phyloP scores from a whole-genome alignment of 2,113 vertebrate genomes.

The Hippocampus comes region DNA sequence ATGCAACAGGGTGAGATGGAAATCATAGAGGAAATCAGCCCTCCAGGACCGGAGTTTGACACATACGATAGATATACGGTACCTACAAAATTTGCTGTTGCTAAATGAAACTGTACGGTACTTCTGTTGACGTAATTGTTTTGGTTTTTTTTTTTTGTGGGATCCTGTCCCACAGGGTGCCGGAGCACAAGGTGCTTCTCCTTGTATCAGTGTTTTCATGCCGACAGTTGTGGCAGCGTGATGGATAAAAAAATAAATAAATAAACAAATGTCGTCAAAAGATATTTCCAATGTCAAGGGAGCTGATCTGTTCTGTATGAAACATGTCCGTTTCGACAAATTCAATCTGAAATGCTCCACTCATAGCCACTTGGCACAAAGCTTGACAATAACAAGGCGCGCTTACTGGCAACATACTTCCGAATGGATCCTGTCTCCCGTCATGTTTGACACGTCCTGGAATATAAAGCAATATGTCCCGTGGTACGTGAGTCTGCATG shows the following conservation, averaged over 20 bases:
- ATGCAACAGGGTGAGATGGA: too few species aligned
- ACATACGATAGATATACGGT: too few species aligned
- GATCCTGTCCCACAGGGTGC: slow-evolving; percentile 5
- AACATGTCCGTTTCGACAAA: background rate
- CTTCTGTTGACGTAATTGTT: slow-evolving; percentile 22
- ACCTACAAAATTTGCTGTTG: background rate
- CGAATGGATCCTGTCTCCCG: background rate
- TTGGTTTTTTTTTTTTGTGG: slow-evolving; percentile 12
- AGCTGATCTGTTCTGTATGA: slow-evolving; percentile 1
- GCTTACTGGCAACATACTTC: slow-evolving; percentile 9
- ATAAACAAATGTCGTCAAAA: background rate
- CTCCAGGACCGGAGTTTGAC: too few species aligned
- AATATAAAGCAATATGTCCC: background rate
- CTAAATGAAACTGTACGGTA: background rate
- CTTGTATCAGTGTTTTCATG: slow-evolving; percentile 19
- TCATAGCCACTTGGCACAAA: background rate
- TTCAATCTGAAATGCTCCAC: slow-evolving; percentile 2
- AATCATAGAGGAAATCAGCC: too few species aligned
- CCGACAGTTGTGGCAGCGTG: background rate
- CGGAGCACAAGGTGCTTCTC: slow-evolving; percentile 17
- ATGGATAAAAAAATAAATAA: slow-evolving; percentile 1
- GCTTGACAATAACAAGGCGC: background rate
- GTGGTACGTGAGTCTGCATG: background rate
- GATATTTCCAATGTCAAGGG: background rate
- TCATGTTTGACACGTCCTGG: slow-evolving; percentile 1